Evolutionary conservation across 2,888 invertebrate genomes (phyloP).

Genomic region (Trichopoda pennipes): DNA sequence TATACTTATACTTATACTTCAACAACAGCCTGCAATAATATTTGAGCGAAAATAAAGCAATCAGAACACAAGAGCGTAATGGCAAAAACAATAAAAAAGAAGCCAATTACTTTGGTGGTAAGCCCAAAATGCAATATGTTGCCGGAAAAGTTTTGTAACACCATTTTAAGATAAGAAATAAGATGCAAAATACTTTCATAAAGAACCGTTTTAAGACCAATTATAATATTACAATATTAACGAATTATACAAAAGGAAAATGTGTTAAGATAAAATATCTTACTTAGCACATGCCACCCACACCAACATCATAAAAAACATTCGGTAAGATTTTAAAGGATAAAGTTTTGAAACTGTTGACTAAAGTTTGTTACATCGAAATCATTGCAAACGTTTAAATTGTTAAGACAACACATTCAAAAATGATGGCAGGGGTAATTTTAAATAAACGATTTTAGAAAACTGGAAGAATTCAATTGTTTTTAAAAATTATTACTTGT

Average conservation of each 20-base stretch:
- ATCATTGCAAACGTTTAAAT: constrained; percentile 31
- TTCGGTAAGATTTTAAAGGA: constrained; percentile 32
- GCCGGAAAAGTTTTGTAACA: constrained; percentile 68
- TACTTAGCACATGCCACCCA: constrained; percentile 2
- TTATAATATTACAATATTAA: constrained; percentile 62
- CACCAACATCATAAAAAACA: background rate
- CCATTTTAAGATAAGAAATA: constrained; percentile 61
- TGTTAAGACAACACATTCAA: constrained; percentile 34
- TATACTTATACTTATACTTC: constrained; percentile 25
- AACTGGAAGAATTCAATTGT: background rate
- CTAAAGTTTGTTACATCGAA: constrained; percentile 47
- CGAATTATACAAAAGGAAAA: constrained; percentile 31
- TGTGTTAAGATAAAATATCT: constrained; percentile 4
- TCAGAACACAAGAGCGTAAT: background rate
- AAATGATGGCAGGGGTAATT: background rate
- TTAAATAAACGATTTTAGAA: constrained; percentile 5
- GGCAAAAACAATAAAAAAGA: constrained; percentile 21
- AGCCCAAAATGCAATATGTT: constrained; percentile 69
- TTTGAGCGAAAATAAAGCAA: background rate
- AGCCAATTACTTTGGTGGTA: constrained; percentile 65
- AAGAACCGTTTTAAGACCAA: constrained; percentile 63
- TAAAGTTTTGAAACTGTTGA: constrained; percentile 55
- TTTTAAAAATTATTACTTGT: constrained; percentile 1
- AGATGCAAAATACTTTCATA: constrained; percentile 58
- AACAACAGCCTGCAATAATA: background rate